These are phyloP conservation scores for Macropodus opercularis DNA, from an alignment of 2,797 vertebrate species.

Conservation along the genomic window DNA sequence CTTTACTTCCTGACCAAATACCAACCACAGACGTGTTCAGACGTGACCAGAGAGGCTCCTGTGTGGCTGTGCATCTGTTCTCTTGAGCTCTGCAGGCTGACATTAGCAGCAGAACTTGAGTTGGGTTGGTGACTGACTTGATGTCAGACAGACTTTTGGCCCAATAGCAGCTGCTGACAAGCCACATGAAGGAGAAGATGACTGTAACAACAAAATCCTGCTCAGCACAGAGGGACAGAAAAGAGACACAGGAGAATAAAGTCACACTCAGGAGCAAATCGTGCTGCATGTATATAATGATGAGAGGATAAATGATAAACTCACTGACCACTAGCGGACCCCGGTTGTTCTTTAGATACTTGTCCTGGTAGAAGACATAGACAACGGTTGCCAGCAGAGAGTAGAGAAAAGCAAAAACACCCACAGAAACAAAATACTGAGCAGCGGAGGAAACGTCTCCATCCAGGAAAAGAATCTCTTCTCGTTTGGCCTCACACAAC, in stretches of 20 bases:
- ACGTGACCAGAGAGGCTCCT: constrained; percentile 91
- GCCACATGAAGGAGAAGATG: constrained; percentile 93
- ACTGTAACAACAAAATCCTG: constrained; percentile 96
- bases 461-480: constrained; percentile 88
- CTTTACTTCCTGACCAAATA: constrained; percentile 33
- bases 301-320: constrained; percentile 7
- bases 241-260: constrained; percentile 8
- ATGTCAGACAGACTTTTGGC: constrained; percentile 94
- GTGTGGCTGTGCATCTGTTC: constrained; percentile 88
- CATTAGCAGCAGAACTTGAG: constrained; percentile 90
- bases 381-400: constrained; percentile 94
- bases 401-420: constrained; percentile 96
- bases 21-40: constrained; percentile 94
- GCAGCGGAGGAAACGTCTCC: constrained; percentile 91
- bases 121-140: constrained; percentile 89
- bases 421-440: constrained; percentile 93
- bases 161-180: constrained; percentile 94
- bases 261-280: neutral
- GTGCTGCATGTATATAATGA: neutral
- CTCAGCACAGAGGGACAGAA: constrained; percentile 21
- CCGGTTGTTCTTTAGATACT: constrained; percentile 96
- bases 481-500: constrained; percentile 86
- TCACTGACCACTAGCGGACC: constrained; percentile 94
- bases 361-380: constrained; percentile 99
- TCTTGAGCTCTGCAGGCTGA: constrained; percentile 91